A percentile compares a stretch with the other conserved stretches of the same genome.
phyloP scores from a whole-genome alignment of 2,113 vertebrate genomes.

The Dinomys branickii region DNA sequence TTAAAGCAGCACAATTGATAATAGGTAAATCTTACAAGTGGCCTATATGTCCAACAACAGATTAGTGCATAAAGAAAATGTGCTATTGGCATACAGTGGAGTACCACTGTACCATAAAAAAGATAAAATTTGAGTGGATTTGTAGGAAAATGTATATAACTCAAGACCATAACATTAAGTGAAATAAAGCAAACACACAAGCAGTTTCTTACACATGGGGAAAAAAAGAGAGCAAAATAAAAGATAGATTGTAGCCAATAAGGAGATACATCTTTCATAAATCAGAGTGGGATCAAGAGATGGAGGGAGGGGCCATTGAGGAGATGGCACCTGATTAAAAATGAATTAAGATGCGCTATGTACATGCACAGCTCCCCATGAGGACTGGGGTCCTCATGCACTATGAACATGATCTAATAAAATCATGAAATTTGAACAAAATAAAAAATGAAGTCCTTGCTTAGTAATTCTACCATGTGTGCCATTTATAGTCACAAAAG shows the following conservation, averaged over 20 bases:
- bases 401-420: neutral
- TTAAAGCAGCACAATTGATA: neutral
- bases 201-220: neutral
- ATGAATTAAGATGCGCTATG: neutral
- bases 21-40: neutral
- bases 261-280: neutral
- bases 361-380: neutral
- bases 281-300: neutral
- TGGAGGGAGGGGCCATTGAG: neutral
- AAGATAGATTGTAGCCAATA: neutral
- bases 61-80: neutral
- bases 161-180: neutral
- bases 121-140: neutral
- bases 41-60: neutral
- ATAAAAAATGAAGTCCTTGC: neutral
- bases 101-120: neutral
- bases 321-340: neutral
- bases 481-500: neutral
- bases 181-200: neutral
- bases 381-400: neutral
- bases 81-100: neutral
- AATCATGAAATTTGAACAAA: neutral
- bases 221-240: neutral
- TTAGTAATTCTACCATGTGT: neutral
- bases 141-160: neutral